These are phyloP conservation scores for Brachionus koreanus DNA, from an alignment of 1,140 invertebrate genomes.

Conservation along the genomic window DNA sequence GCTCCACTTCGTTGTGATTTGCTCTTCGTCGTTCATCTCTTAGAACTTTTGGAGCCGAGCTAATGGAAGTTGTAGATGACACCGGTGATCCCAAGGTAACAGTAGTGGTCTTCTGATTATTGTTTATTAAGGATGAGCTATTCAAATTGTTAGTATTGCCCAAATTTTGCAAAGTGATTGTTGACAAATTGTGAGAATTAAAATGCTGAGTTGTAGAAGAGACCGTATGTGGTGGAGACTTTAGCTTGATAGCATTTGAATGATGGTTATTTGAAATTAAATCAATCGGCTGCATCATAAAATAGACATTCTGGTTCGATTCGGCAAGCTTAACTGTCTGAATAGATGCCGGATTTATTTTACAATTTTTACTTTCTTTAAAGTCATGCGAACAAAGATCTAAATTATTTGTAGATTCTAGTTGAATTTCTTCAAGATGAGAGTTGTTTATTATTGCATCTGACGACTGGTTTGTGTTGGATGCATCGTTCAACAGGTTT, in stretches of 20 bases:
- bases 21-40: slow-evolving; percentile 59
- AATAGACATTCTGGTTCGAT: slow-evolving; percentile 30
- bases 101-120: background rate
- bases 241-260: background rate
- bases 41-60: slow-evolving; percentile 47
- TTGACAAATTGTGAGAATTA: background rate
- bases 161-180: slow-evolving; percentile 12
- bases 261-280: background rate
- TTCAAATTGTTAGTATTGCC: background rate
- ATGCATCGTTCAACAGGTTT: background rate
- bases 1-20: slow-evolving; percentile 61
- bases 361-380: background rate
- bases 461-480: background rate
- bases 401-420: background rate
- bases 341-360: background rate
- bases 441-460: background rate
- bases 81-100: slow-evolving; percentile 14
- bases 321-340: slow-evolving; percentile 1
- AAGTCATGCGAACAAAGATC: background rate
- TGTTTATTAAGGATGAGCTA: background rate
- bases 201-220: background rate
- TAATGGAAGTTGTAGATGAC: background rate
- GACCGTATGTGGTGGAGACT: background rate
- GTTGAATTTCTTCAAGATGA: background rate
- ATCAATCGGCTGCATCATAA: slow-evolving; percentile 38